phyloP scores from a whole-genome alignment of 2,113 vertebrate species.

The Brevimyrus niger region DNA sequence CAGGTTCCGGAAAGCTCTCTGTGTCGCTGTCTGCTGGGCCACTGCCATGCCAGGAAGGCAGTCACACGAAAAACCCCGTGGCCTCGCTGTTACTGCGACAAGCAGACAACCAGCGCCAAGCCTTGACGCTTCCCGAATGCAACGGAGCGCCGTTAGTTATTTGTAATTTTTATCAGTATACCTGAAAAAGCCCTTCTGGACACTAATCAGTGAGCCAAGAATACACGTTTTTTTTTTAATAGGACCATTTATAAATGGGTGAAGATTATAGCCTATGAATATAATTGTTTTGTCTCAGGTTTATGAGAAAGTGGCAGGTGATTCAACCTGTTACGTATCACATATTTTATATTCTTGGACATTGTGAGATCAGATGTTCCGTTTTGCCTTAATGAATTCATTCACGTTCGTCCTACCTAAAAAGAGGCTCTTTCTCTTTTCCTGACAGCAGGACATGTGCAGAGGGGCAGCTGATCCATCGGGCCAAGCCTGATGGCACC shows the following conservation, averaged over 20 bases:
- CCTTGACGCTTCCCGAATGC: neutral
- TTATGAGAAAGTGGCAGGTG: neutral
- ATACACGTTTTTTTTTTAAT: neutral
- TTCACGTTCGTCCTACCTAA: neutral
- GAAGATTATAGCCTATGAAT: neutral
- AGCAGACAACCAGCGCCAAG: neutral
- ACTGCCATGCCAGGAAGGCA: neutral
- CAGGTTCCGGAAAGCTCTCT: slow-evolving; percentile 15
- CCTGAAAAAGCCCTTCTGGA: neutral
- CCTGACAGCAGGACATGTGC: neutral
- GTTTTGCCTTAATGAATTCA: neutral
- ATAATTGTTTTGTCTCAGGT: neutral
- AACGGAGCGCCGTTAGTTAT: neutral
- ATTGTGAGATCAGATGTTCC: neutral
- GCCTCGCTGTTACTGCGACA: neutral
- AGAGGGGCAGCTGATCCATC: neutral
- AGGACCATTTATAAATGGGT: neutral
- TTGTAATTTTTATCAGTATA: neutral
- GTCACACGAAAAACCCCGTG: neutral
- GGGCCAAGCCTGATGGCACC: neutral
- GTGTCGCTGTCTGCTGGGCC: neutral
- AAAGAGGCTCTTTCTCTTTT: neutral
- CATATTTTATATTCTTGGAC: neutral
- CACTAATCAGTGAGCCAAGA: neutral
- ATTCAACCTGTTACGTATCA: neutral